phyloP scores from a whole-genome alignment of 2,797 vertebrate species.

The Tachyglossus aculeatus region DNA sequence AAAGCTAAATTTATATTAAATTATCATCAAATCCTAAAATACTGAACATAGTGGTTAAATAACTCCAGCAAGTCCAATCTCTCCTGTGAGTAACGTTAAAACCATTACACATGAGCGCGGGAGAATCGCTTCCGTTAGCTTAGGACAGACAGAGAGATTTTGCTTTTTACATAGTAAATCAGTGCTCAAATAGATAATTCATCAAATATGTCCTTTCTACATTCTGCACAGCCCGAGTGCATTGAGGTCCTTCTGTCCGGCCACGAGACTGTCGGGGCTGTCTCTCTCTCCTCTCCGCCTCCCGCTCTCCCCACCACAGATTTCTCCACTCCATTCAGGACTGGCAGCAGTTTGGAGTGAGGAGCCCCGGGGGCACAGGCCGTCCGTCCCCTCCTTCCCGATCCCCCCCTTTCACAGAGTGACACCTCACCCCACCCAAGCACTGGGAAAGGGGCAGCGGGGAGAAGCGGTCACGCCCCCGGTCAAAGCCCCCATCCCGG shows the following conservation, averaged over 20 bases:
- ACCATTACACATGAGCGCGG: constrained; percentile 75
- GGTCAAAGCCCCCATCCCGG: neutral
- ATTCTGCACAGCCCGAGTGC: constrained; percentile 71
- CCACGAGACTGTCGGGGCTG: neutral
- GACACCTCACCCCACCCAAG: neutral
- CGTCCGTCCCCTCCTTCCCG: too few species aligned
- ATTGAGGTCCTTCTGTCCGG: constrained; percentile 51
- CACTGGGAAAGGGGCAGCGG: too few species aligned
- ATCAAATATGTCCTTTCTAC: constrained; percentile 72
- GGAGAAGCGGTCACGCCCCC: too few species aligned
- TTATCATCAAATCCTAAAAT: constrained; percentile 83
- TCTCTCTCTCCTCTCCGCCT: constrained; percentile 2
- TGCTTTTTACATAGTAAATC: constrained; percentile 85
- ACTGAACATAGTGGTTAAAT: constrained; percentile 84
- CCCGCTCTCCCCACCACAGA: constrained; percentile 5
- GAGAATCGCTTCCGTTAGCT: constrained; percentile 80
- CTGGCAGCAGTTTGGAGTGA: neutral
- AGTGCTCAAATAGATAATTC: constrained; percentile 78
- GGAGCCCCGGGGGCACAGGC: neutral
- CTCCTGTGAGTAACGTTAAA: constrained; percentile 81
- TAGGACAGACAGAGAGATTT: constrained; percentile 82
- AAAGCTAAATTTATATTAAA: constrained; percentile 87
- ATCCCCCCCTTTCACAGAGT: too few species aligned
- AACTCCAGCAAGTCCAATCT: constrained; percentile 78
- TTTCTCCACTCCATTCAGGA: neutral